Evolutionary conservation across 2,113 vertebrate species (phyloP), one percentile per base, ranked within the genome.

Genomic region (Sturnira hondurensis): DNA sequence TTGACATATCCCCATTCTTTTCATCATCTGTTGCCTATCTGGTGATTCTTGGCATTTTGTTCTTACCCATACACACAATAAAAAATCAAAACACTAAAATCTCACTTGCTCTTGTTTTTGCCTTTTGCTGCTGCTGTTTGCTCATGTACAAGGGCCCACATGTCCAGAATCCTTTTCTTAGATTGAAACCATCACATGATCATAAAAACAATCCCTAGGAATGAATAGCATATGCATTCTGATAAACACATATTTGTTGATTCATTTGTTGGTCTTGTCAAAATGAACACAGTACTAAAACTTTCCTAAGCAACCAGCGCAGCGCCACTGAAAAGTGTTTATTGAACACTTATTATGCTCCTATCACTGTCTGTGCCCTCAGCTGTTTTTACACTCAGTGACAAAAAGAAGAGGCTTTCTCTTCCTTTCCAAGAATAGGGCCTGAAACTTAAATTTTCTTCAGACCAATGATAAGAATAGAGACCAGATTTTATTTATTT

Each of bases 251-350:
- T 14, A 4, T 10, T 33, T 24, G 7, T 31, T 7, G 33, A 12
- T 10, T 38, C 24, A 10, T 20, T 13, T 19, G 20, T 36, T 52
- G 7, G 36, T 24, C 82, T 19, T 41, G 16, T 20, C 76, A n/a
- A 43, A 52, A 61, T 31, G 31, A 82, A 26, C 33, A 45, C 7
- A 17, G 3, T 16, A 11, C 24, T 20, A 87, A 36, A 71, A 20
- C 71, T 68, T 63, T 16, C 17, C 2, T 4, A 15, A 38, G 43
- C 11, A n/a, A 17, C 38, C 0, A 0, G 5, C 1, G 26, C 1
- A 36, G 36, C 28, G 9, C 3, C 2, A 2, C 50, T 67, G 7
- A 31, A 45, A 4, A 36, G 4, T 3, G 36, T 33, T 70, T 47
- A 13, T 16, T 15, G 58, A 77, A 24, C 50, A 16, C 14, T 22